Evolutionary conservation across 2,888 invertebrate genomes (phyloP), one percentile per base, ranked within the genome.

Genomic region (Caenorhabditis sp.): DNA sequence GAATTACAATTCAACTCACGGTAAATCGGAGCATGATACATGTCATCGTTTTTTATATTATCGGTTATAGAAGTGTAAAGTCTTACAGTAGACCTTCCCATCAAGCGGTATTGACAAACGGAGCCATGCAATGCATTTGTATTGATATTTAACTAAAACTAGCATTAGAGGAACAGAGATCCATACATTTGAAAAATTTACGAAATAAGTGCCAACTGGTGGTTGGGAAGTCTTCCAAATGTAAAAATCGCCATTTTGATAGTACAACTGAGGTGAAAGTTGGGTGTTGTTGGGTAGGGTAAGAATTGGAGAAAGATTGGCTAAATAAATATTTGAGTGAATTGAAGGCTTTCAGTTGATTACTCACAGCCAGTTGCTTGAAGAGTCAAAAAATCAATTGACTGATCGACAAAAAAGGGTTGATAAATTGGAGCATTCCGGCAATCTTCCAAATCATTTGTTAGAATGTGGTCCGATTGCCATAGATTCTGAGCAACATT

Each of bases 371-470:
- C 88, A 13, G 84, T 83, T 9, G 82, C 85, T n/a, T 69, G 51
- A 2, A 88, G 55, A 22, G 69, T 64, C 47, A 88, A 50, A 13
- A 55, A 53, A n/a, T 81, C 70, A 28, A 83, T 62, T 9, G 85
- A 80, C 20, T 84, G 85, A 44, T 89, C 88, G 15, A 88, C 74
- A 53, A 89, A 89, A 77, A 88, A 87, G n/a, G 86, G 81, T 22
- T 86, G 83, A 58, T 72, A 84, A 8, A 18, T 28, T 13, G 88
- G 88, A 1, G 87, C 85, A 67, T 84, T 76, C 24, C 82, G 47
- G 65, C 88, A 88, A 24, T 88, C 88, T 20, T 87, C 80, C n/a
- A 89, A 68, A 53, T 88, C 88, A 64, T 88, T 87, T 37, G 81
- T 78, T 35, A 83, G 26, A 35, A 87, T 74, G 13, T 77, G 69